Evolutionary conservation across 2,113 vertebrate genomes (phyloP).

Genomic region (Rhagologus leucostigma): DNA sequence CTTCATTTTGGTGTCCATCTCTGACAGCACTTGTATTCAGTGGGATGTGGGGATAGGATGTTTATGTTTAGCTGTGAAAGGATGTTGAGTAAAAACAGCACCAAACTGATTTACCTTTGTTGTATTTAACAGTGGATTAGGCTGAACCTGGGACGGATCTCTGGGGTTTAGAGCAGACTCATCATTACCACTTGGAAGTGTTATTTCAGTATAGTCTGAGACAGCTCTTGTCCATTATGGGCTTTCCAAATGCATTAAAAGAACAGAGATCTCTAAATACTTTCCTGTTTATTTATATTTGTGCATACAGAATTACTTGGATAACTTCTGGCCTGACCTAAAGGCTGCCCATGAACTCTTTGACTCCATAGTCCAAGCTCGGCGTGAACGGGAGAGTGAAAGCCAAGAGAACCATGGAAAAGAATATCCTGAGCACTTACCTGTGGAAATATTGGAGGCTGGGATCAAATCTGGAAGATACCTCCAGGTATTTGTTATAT

Average conservation of each 20-base stretch:
- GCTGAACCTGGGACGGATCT: background rate
- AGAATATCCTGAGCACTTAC: slow-evolving; percentile 87
- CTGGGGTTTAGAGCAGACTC: background rate
- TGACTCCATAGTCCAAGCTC: slow-evolving; percentile 82
- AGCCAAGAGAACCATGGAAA: slow-evolving; percentile 76
- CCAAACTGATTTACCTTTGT: background rate
- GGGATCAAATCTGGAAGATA: slow-evolving; percentile 94
- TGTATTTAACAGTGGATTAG: background rate
- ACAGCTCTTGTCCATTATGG: background rate
- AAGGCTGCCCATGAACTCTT: slow-evolving; percentile 84
- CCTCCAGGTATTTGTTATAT: slow-evolving; percentile 69
- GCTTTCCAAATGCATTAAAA: background rate
- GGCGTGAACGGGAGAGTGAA: slow-evolving; percentile 80
- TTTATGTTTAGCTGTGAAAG: background rate
- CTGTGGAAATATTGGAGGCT: slow-evolving; percentile 84
- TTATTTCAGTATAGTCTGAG: background rate
- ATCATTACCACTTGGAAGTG: background rate
- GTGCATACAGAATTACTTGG: slow-evolving; percentile 83
- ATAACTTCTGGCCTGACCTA: slow-evolving; percentile 89
- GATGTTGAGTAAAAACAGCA: background rate
- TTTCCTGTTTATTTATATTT: background rate
- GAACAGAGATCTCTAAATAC: background rate
- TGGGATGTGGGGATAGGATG: background rate
- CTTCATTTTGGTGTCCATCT: background rate
- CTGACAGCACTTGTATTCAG: background rate